Conservation (phyloP, 2,888 invertebrate genomes). For the Neocrepidodera transversa region DNA sequence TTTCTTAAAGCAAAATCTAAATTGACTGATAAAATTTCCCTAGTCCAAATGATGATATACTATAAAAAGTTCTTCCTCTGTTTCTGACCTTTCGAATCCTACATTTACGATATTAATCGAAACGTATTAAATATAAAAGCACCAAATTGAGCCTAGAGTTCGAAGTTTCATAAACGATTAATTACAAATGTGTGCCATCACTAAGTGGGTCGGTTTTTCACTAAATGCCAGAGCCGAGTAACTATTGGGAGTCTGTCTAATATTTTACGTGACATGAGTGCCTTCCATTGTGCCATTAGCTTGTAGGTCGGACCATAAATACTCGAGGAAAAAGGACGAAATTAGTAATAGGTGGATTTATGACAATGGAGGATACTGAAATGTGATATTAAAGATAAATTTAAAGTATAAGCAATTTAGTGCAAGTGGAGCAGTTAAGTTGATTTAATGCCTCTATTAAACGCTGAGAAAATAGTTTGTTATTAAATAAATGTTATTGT, state of each 20-base stretch:
- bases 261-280: constrained; percentile 3
- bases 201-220: not conserved
- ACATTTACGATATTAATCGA: no score
- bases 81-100: no score
- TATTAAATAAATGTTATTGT: no score
- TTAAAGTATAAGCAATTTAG: not conserved
- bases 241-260: not conserved
- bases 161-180: not conserved
- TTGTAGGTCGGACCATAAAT: constrained; percentile 1
- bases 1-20: no score
- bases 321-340: not conserved
- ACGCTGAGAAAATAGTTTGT: no score
- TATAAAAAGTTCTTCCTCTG: no score
- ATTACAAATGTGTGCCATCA: not conserved
- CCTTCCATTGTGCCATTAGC: not conserved
- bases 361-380: not conserved
- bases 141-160: no score
- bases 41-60: no score
- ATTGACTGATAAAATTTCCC: no score
- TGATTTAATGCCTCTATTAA: no score
- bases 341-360: not conserved
- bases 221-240: not conserved
- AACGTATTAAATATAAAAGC: no score
- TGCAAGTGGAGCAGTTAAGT: no score
- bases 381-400: not conserved